Evolutionary conservation across 2,797 vertebrate species (phyloP), one percentile per base, ranked within the genome.

Genomic region (Alcedo atthis): DNA sequence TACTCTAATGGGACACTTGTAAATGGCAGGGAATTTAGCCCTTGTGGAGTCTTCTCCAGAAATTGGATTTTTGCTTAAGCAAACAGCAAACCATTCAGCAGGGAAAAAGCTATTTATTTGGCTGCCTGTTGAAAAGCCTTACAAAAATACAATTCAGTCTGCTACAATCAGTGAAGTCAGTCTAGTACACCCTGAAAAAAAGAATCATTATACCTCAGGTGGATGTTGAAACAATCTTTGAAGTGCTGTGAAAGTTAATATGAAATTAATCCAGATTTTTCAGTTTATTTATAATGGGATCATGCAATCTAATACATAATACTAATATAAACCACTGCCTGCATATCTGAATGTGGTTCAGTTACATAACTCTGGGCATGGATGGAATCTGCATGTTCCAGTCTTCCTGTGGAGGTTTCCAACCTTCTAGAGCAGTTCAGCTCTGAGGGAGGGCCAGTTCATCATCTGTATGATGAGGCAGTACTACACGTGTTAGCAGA

Each of bases 31-130:
- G 95, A 97, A 97, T 98, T 97, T 96, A 96, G 97, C 92, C 96
- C 78, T 91, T 94, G 96, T 96, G 97, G 94, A 97, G 97, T 95
- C 96, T 97, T 97, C 93, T 96, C 92, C 94, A 97, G 97, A 98
- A 98, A 98, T 98, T 98, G 97, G 98, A 98, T 98, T 98, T 97
- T 97, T 97, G 95, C 94, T 96, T 96, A 97, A 95, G 95, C 97
- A 97, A 97, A 98, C 97, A 98, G 96, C 95, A 97, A 97, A 97
- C 95, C 96, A 94, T 96, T 94, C 96, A 96, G 90, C 69, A 14
- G 93, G 93, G 93, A 49, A 95, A 97, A 98, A 97, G 92, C 96
- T 97, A 96, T 98, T 98, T 98, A 97, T 97, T 95, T 96, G 94
- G 61, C 96, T 95, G 95, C 77, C 91, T 87, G 87, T 90, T 96